Base-by-base conservation (phyloP, 53 echinoderm and acorn worm genomes). In the Crossaster papposus region DNA sequence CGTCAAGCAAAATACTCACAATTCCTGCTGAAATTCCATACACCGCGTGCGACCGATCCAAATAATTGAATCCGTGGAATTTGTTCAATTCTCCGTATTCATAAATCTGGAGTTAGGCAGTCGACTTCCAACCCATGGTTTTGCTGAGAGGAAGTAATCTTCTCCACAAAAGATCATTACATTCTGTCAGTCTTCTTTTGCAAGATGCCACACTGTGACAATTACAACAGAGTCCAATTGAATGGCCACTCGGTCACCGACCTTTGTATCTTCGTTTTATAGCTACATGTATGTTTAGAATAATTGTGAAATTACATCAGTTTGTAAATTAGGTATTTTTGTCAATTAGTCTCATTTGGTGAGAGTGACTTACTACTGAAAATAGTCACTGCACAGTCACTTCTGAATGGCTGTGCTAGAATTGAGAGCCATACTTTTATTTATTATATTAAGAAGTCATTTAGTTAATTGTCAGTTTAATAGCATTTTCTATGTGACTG, bases 1-100 rank as follows among this genome's bases (percentile, higher is more conserved):
- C 44, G 44, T 44, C 71, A 81, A 68, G 78, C 78, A 44, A 50
- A 23, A 23, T 24, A 20, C 38, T 35, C 14, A 36, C 52, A 23
- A 84, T 84, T 72, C 84, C 82, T 72, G 53, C 72, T 84, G 84
- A 84, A 84, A 84, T 84, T 84, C 51, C 84, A 84, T 84, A 72
- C 84, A 72, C 84, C 84, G 84, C 52, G 84, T 84, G 84, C 84
- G 84, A 84, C 72, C 30, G 52, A 38, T 71, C 53, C 71, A 72
- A 13, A 53, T 70, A 26, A 37, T 51, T 70, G 72, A 32, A 84
- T n/a, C 23, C 84, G 30, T 38, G 8, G 72, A 72, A 72, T 51
- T 51, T 51, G 53, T 15, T 2, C 23, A 44, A 51, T 72, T 72
- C 10, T 51, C 30, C 84, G 30, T 72, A 32, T 71, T 53, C 50